phyloP scores from a whole-genome alignment of 2,797 vertebrate species.

The Calcarius lapponicus region DNA sequence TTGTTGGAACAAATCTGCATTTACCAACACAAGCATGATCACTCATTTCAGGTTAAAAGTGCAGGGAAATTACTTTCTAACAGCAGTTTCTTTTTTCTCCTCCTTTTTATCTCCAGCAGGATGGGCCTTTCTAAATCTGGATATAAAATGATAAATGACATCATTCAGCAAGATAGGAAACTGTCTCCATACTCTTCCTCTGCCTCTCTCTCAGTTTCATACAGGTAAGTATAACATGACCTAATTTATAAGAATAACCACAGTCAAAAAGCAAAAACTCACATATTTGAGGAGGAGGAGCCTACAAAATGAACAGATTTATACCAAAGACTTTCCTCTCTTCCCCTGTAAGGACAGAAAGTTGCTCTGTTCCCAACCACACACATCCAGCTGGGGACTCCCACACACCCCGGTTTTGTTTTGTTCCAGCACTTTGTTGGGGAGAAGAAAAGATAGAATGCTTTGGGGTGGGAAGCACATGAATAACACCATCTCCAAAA shows the following conservation, averaged over 20 bases:
- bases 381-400: conserved; percentile 17
- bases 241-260: not conserved
- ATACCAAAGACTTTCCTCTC: not conserved
- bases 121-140: not conserved
- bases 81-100: not conserved
- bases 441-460: not conserved
- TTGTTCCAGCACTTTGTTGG: not conserved
- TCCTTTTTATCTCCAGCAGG: not conserved
- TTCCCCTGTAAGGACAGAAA: not conserved
- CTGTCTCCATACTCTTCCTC: not conserved
- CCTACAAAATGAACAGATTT: not conserved
- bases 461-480: not conserved
- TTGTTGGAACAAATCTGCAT: not conserved
- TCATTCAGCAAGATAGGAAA: not conserved
- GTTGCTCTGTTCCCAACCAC: not conserved
- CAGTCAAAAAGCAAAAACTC: not conserved
- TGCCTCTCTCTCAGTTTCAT: not conserved
- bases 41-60: not conserved
- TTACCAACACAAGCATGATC: not conserved
- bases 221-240: not conserved
- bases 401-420: not conserved
- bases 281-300: not conserved
- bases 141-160: not conserved
- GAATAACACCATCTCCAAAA: not conserved
- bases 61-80: not conserved